Evolutionary conservation across 1,140 invertebrate species (phyloP).

Genomic region (Apis mellifera): Amel_HAv3.1 CM009944.2:8263001-8263500

Average conservation of each 20-base stretch:
- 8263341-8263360: conserved; percentile 11
- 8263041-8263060: background rate
- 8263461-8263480: background rate
- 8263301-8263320: conserved; percentile 57
- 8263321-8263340: conserved; percentile 66
- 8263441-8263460: conserved; percentile 22
- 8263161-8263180: conserved; percentile 60
- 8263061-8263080: background rate
- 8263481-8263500: background rate
- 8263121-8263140: conserved; percentile 30
- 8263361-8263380: conserved; percentile 25
- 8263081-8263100: background rate
- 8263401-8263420: conserved; percentile 12
- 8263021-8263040: background rate
- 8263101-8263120: conserved; percentile 15
- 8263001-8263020: background rate
- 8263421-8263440: no score
- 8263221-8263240: conserved; percentile 57
- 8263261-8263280: conserved; percentile 16
- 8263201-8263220: conserved; percentile 68
- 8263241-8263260: background rate
- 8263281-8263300: conserved; percentile 31
- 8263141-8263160: conserved; percentile 73
- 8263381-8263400: conserved; percentile 5
- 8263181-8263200: conserved; percentile 62